Evolutionary conservation across 2,113 vertebrate species (phyloP).

Genomic region (Siniperca knerii): DNA sequence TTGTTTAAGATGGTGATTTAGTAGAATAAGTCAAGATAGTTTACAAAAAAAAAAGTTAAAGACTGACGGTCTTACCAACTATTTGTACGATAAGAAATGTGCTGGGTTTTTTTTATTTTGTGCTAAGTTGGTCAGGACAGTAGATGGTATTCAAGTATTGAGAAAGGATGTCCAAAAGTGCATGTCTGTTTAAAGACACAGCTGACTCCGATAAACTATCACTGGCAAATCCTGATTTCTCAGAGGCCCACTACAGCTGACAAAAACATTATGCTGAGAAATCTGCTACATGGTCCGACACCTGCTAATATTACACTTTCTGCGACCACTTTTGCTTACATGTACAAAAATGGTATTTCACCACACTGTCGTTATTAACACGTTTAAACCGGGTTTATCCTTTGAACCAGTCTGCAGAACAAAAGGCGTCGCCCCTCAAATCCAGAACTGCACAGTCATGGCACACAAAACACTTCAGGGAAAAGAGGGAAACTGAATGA

Average conservation of each 20-base stretch:
- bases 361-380: neutral
- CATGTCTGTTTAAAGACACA: neutral
- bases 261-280: constrained; percentile 9
- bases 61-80: neutral
- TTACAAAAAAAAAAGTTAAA: no score
- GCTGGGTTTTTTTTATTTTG: neutral
- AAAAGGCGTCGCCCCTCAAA: constrained; percentile 79
- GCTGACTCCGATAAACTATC: neutral
- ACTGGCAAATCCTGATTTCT: constrained; percentile 21
- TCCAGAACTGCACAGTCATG: constrained; percentile 89
- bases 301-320: neutral
- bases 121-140: neutral
- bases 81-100: neutral
- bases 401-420: constrained; percentile 31
- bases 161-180: neutral
- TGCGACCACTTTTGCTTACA: neutral
- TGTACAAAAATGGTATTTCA: neutral
- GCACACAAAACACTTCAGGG: constrained; percentile 61
- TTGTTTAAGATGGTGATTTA: no score
- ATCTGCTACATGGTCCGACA: neutral
- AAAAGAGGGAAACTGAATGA: constrained; percentile 30
- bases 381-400: neutral
- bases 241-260: constrained; percentile 8
- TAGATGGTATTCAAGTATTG: neutral
- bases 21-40: no score